phyloP scores from a whole-genome alignment of 2,113 vertebrate genomes.

The Eclectus roratus region DNA sequence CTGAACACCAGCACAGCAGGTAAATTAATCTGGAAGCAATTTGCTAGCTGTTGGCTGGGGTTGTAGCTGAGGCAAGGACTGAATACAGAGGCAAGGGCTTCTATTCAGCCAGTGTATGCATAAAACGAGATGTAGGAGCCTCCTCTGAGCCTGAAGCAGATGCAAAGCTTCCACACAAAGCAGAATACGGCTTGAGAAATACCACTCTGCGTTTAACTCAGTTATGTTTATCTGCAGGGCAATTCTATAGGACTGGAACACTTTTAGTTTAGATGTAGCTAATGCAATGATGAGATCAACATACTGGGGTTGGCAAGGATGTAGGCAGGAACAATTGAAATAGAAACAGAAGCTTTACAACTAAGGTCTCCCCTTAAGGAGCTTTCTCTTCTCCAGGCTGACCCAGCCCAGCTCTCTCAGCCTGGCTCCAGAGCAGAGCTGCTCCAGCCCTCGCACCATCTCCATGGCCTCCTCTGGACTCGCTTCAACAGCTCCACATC shows the following conservation, averaged over 20 bases:
- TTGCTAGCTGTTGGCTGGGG: not conserved
- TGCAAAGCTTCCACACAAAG: not conserved
- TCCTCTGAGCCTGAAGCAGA: not conserved
- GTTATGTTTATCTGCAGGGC: rapidly evolving
- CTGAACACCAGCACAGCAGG: not conserved
- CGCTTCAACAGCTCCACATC: too few species aligned
- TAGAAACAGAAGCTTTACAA: not conserved
- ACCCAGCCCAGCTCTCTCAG: too few species aligned
- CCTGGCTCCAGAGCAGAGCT: too few species aligned
- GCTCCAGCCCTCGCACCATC: too few species aligned
- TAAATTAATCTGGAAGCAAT: conserved; percentile 11
- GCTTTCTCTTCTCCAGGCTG: too few species aligned
- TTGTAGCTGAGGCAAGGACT: not conserved
- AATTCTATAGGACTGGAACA: not conserved
- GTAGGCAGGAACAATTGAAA: not conserved
- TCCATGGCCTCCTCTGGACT: too few species aligned
- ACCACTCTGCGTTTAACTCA: rapidly evolving
- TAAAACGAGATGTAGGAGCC: not conserved
- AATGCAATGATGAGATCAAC: not conserved
- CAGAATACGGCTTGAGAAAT: not conserved
- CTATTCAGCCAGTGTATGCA: not conserved
- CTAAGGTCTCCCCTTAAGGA: not conserved
- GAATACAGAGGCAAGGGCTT: not conserved
- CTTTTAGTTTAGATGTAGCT: not conserved
- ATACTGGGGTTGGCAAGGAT: not conserved